Evolutionary conservation across 2,797 vertebrate species (phyloP), one percentile per base, ranked within the genome.

Genomic region (Oryzias dopingdopingensis): DNA sequence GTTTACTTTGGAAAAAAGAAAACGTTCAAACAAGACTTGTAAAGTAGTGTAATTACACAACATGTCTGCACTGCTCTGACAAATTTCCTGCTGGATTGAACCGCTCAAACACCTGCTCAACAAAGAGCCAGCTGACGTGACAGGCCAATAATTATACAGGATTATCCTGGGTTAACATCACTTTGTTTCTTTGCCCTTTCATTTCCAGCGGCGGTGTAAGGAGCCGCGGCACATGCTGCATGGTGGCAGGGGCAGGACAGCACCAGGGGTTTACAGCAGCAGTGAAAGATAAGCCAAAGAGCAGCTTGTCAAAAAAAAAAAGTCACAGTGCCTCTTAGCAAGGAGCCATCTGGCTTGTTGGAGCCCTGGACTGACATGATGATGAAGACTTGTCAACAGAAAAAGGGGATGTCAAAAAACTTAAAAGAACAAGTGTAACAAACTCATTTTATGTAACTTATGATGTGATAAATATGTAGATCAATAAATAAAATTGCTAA

Each of bases 71-170:
- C 73, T 40, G 45, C 80, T 74, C 69, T 83, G 84, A 74, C 88
- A 89, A 87, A 87, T 86, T 80, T 82, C 87, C 70, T 79, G 65
- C 49, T 20, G 72, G 56, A 61, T 56, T 58, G 67, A 79, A 81
- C 57, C 45, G 72, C 65, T 62, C 51, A 87, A 86, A 86, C 87
- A 92, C 89, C 90, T 91, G 91, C 72, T 83, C 67, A 58, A 72
- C 60, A 79, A 74, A 79, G 68, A 46, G 65, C 66, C 84, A 81
- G 84, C 86, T 87, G 83, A 90, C 82, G 67, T 71, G 77, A 73
- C 76, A 79, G 80, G 74, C 63, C 76, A 66, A 76, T 89, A 86
- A 90, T 91, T 89, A 89, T 62, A 51, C 53, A 23, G 74, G 78
- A 81, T 86, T 82, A 82, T 65, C 70, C 59, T 14, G 57, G 62